These are phyloP conservation scores for Phylloscopus trochiloides DNA, from an alignment of 2,113 vertebrate species.

Conservation along the genomic window DNA sequence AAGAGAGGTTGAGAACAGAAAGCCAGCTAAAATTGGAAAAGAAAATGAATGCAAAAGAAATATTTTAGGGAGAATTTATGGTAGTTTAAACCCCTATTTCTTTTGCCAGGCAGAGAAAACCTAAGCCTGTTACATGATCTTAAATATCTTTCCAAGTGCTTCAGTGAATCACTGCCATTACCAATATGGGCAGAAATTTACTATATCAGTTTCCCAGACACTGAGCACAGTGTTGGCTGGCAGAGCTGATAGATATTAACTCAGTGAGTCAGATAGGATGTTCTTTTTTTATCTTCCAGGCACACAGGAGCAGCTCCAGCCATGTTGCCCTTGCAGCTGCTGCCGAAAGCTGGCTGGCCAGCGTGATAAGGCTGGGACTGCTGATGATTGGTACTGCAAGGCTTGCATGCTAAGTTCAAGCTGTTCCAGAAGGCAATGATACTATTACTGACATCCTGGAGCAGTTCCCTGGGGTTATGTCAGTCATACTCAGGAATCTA, in stretches of 20 bases:
- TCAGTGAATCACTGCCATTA: conserved; percentile 67
- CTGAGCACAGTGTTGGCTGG: conserved; percentile 66
- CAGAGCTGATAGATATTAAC: conserved; percentile 52
- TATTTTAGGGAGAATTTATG: conserved; percentile 28
- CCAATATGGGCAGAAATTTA: conserved; percentile 66
- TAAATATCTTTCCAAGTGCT: conserved; percentile 49
- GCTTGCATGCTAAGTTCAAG: background rate
- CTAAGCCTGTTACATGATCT: conserved; percentile 58
- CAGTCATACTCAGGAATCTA: background rate
- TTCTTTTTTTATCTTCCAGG: conserved; percentile 60
- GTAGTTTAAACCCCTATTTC: conserved; percentile 10
- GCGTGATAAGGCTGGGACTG: background rate
- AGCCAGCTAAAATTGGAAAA: conserved; percentile 28
- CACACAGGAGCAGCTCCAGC: conserved; percentile 42
- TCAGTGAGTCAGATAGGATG: conserved; percentile 63
- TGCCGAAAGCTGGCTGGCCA: background rate
- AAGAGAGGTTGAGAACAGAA: background rate
- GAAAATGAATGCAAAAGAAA: conserved; percentile 14
- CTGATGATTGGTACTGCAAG: background rate
- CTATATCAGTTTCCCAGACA: conserved; percentile 73
- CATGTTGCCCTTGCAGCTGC: conserved; percentile 32
- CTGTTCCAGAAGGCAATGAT: background rate
- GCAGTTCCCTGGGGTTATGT: background rate
- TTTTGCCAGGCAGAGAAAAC: conserved; percentile 59
- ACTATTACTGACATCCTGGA: background rate